These are phyloP conservation scores for Loris lydekkerianus DNA, from an alignment of 2,797 vertebrate genomes.

Conservation along the genomic window DNA sequence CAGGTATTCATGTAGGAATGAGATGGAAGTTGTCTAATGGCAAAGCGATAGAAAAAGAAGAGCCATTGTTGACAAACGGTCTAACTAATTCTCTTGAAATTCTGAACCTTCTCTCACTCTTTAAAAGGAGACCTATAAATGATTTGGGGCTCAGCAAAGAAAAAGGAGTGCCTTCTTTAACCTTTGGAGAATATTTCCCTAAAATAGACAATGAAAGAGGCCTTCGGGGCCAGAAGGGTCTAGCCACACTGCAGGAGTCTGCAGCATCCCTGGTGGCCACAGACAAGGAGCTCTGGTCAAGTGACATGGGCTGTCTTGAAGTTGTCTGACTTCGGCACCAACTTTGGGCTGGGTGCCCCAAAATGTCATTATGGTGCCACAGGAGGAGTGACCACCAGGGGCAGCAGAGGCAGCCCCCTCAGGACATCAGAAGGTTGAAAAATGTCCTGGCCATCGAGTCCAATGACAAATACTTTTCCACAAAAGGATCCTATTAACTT, in stretches of 20 bases:
- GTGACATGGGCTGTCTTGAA: not conserved
- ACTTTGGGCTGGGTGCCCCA: not conserved
- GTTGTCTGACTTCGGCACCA: not conserved
- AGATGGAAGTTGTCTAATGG: not conserved
- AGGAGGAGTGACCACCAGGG: no score
- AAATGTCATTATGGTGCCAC: not conserved
- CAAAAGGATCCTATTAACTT: no score
- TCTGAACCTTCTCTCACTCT: not conserved
- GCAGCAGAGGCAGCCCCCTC: not conserved
- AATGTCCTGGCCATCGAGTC: no score
- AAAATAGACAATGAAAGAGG: not conserved
- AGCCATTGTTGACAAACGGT: not conserved
- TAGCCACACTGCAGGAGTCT: not conserved
- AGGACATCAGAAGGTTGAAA: no score
- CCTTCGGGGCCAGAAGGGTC: not conserved
- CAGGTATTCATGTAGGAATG: not conserved
- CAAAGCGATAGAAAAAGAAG: not conserved
- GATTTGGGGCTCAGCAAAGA: not conserved
- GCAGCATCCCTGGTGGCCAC: not conserved
- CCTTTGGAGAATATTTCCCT: not conserved
- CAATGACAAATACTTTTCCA: not conserved
- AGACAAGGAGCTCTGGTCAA: no score
- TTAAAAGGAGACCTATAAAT: not conserved
- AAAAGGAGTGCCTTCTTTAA: not conserved
- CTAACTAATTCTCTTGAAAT: not conserved